Base-by-base conservation (phyloP, 2,888 invertebrate genomes). In the Hirtodrosophila confusa region DNA sequence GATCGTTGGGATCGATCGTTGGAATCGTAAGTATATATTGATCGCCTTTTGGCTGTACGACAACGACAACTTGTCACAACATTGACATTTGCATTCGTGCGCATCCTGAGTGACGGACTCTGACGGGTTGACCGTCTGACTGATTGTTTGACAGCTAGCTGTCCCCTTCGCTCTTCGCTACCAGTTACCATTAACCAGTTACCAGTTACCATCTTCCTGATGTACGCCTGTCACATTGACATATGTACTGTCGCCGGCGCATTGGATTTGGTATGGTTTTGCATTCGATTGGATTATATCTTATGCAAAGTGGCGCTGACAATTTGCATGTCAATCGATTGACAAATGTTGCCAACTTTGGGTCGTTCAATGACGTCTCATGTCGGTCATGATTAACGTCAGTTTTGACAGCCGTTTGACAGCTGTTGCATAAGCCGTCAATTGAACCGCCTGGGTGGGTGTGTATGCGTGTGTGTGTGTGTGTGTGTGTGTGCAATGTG, bases 331-430 rank as follows among this genome's bases (percentile, higher is more conserved):
- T 85, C 86, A 80, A 85, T 87, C 82, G 85, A 58, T 84, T 87
- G 82, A 82, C 82, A 82, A 82, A 82, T 82, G 87, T 80, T 87
- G 87, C 82, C 85, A 87, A 82, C 85, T 86, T 82, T 86, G 87
- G 82, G 17, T 54, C 55, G 53, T 51, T 86, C 87, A 82, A 76
- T 87, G 80, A 68, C 85, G 82, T 45, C 43, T 39, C 61, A 72
- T 70, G 82, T 85, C 87, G 63, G 56, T 70, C 66, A 80, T 85
- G 82, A 82, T 82, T 82, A 82, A 75, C 69, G 82, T 82, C 85
- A 77, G 35, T 69, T 80, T 80, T 82, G 82, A 87, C 82, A 87
- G 85, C 66, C 82, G 58, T 86, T 84, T 78, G 82, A 86, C 82
- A 85, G 82, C 64, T 44, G 58, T 78, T 78, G 78, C 83, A 82